Percentiles rank a stretch among this genome's conserved stretches.
phyloP scores from a whole-genome alignment of 2,113 vertebrate genomes.

The Todiramphus chloris region DNA sequence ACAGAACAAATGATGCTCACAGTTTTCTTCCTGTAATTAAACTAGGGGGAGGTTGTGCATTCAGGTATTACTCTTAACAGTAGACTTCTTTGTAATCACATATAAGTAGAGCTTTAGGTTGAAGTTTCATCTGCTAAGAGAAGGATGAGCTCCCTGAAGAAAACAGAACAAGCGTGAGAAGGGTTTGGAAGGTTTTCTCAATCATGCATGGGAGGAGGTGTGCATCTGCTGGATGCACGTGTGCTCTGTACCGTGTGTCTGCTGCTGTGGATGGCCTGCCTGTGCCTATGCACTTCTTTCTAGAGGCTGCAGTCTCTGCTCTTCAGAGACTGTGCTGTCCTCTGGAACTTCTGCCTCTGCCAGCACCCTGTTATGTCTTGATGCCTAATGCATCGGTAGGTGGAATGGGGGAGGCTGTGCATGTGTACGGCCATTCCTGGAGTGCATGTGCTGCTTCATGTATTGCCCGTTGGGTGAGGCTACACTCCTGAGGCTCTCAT shows the following conservation, averaged over 20 bases:
- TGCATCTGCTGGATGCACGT: background rate
- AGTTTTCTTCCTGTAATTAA: background rate
- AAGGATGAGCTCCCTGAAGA: background rate
- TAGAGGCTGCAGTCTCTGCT: background rate
- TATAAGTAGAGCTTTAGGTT: background rate
- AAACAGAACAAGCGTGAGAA: background rate
- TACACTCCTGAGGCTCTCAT: background rate
- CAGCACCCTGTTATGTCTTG: background rate
- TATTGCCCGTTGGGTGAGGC: background rate
- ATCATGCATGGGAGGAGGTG: background rate
- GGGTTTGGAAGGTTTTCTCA: background rate
- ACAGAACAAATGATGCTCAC: background rate
- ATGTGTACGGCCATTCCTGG: background rate
- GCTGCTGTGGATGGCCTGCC: background rate
- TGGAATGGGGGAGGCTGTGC: background rate
- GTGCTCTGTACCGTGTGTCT: background rate
- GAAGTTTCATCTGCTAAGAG: background rate
- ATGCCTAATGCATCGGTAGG: background rate
- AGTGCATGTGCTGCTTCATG: background rate
- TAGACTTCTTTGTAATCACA: background rate
- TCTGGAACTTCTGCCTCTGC: background rate
- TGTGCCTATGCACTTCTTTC: background rate
- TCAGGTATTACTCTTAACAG: background rate
- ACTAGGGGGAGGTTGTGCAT: fast-evolving
- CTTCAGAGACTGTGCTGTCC: background rate